Conservation (phyloP, 1,140 invertebrate species). For the Pogonognathellus flavescens region DNA sequence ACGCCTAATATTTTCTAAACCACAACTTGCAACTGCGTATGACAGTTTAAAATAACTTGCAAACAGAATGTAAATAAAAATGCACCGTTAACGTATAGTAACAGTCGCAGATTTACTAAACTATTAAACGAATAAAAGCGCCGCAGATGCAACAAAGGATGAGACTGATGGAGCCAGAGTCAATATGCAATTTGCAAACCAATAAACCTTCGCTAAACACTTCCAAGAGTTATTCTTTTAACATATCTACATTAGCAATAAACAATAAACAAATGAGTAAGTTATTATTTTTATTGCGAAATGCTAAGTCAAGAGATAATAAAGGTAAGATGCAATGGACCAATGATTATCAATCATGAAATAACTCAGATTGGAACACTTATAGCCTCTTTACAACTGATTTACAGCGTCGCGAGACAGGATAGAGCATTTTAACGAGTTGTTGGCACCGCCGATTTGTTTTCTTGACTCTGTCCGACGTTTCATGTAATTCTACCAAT, state of each 20-base stretch:
- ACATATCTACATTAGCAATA: neutral
- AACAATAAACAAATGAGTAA: neutral
- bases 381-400: conserved; percentile 59
- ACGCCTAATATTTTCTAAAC: no score
- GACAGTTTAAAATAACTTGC: no score
- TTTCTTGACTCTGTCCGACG: neutral
- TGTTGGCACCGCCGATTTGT: conserved; percentile 70
- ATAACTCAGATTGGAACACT: conserved; percentile 36
- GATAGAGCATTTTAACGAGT: conserved; percentile 68
- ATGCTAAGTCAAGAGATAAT: neutral
- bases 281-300: neutral
- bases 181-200: neutral
- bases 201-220: neutral
- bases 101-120: no score
- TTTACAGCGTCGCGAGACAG: conserved; percentile 59
- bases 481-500: neutral
- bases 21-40: no score
- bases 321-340: neutral
- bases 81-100: no score
- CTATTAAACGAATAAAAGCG: neutral
- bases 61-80: no score
- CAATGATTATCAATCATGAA: conserved; percentile 54
- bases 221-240: neutral
- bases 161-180: neutral
- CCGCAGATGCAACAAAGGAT: neutral